Conservation (phyloP, 2,113 vertebrate genomes). For the Platichthys stellatus region DNA sequence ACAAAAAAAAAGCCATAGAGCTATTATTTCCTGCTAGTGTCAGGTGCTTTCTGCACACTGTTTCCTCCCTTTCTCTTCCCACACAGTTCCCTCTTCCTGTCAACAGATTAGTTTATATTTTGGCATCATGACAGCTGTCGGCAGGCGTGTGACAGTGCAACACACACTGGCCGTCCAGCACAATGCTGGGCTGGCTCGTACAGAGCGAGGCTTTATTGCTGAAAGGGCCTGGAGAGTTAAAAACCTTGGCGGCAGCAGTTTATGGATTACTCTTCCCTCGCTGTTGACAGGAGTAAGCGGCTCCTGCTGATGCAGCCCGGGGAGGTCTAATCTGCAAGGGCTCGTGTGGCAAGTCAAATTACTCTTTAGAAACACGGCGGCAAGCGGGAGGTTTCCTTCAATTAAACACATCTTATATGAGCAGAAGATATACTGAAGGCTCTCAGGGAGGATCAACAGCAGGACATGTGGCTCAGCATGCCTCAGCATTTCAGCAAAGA, state of each 20-base stretch:
- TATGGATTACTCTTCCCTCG: slow-evolving; percentile 61
- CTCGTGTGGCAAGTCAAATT: slow-evolving; percentile 43
- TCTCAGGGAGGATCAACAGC: slow-evolving; percentile 34
- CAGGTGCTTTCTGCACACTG: too few relatives aligned
- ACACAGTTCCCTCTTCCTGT: slow-evolving; percentile 2
- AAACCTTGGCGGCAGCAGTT: slow-evolving; percentile 58
- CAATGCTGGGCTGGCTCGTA: slow-evolving; percentile 19
- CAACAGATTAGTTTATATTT: slow-evolving; percentile 40
- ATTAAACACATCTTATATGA: slow-evolving; percentile 48
- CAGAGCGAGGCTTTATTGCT: slow-evolving; percentile 39
- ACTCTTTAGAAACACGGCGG: slow-evolving; percentile 43
- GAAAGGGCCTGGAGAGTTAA: slow-evolving; percentile 39
- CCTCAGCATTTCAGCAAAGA: slow-evolving; percentile 13
- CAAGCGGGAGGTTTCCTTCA: slow-evolving; percentile 36
- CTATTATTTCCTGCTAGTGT: too few relatives aligned
- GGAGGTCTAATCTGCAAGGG: slow-evolving; percentile 51
- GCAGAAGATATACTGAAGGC: slow-evolving; percentile 25
- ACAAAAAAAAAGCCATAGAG: too few relatives aligned
- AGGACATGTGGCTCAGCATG: slow-evolving; percentile 24
- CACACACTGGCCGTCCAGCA: slow-evolving; percentile 20
- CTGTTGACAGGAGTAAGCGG: slow-evolving; percentile 56
- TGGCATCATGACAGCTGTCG: slow-evolving; percentile 49
- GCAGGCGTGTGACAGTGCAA: slow-evolving; percentile 10
- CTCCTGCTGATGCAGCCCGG: slow-evolving; percentile 57
- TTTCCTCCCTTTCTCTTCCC: neutral